Evolutionary conservation across 2,888 invertebrate genomes (phyloP).

Genomic region (Amaurobius ferox): DNA sequence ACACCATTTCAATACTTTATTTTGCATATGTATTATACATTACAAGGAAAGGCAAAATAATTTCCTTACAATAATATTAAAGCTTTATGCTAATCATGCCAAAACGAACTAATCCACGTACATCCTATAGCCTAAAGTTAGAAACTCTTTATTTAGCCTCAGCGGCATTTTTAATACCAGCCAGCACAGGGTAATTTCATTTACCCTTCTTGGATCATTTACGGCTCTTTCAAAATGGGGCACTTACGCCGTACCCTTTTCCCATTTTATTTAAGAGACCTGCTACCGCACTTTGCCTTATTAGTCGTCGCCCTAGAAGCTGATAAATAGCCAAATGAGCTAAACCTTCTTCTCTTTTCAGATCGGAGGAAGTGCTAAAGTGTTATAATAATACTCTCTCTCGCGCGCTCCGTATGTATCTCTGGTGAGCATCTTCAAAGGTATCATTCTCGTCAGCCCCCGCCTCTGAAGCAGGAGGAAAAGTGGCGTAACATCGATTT

Average conservation of each 20-base stretch:
- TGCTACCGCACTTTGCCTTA: neutral
- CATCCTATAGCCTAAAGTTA: too few relatives aligned
- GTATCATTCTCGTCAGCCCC: neutral
- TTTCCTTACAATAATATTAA: too few relatives aligned
- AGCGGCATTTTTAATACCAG: too few relatives aligned
- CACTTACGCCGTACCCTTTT: neutral
- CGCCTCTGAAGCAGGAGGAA: neutral
- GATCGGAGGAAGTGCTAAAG: neutral
- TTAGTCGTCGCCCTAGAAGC: neutral
- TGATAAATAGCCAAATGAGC: constrained; percentile 16
- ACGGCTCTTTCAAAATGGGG: neutral
- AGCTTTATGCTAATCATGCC: too few relatives aligned
- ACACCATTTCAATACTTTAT: too few relatives aligned
- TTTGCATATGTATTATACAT: too few relatives aligned
- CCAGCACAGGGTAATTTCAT: neutral
- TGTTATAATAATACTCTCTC: neutral
- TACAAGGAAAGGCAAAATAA: too few relatives aligned
- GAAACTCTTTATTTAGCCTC: too few relatives aligned
- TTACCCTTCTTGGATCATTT: neutral
- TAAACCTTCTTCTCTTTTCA: neutral
- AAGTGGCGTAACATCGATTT: neutral
- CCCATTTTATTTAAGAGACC: neutral
- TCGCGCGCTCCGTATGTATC: neutral
- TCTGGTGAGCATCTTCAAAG: constrained; percentile 2
- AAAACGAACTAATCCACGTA: too few relatives aligned